These are phyloP conservation scores for Pogona vitticeps DNA, from an alignment of 2,113 vertebrate species.

Conservation along the genomic window DNA sequence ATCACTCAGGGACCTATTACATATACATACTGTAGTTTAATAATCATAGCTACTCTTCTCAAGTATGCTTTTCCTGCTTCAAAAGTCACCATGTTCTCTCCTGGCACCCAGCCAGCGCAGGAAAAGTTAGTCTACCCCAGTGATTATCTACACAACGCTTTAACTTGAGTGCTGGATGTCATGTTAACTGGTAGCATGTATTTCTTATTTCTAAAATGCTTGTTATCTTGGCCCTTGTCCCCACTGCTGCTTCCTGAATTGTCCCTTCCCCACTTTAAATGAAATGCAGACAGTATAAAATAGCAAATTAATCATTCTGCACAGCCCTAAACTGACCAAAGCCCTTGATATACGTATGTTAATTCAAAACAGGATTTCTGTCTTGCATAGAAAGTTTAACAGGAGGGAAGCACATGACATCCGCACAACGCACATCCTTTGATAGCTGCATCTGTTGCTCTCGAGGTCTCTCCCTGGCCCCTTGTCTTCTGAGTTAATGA, in stretches of 20 bases:
- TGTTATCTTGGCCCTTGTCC: no score
- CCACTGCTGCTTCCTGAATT: no score
- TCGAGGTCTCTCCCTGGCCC: not conserved
- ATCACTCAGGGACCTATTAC: not conserved
- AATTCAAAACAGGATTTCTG: not conserved
- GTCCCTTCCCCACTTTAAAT: not conserved
- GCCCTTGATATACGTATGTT: not conserved
- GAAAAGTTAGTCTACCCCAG: not conserved
- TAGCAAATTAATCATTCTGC: not conserved
- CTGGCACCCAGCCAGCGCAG: not conserved
- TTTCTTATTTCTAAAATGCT: no score
- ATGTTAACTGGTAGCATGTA: no score
- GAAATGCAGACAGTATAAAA: not conserved
- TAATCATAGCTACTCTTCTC: not conserved
- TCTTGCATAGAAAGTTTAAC: not conserved
- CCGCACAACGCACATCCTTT: no score
- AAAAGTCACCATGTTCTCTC: not conserved
- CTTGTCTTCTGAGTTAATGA: not conserved
- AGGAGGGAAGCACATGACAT: no score
- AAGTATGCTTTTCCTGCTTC: not conserved
- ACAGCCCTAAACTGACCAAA: not conserved
- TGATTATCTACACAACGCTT: not conserved
- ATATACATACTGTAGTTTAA: not conserved
- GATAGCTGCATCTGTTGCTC: not conserved
- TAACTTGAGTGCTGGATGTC: not conserved